Evolutionary conservation across 2,797 vertebrate species (phyloP).

Genomic region (Octomys mimax): DNA sequence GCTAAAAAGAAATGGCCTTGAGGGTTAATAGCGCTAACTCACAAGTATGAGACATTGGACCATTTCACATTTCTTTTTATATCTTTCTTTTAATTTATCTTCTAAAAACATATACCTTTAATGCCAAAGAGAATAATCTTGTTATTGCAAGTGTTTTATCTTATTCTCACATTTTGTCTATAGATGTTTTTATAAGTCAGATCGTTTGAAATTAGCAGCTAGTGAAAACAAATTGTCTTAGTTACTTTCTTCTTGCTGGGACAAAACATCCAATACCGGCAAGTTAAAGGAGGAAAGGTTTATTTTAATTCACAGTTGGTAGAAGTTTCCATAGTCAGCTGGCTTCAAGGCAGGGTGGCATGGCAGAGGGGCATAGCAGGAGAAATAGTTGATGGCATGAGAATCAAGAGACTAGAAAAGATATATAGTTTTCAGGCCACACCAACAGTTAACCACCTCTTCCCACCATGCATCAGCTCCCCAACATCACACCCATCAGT

Average conservation of each 20-base stretch:
- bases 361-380: neutral
- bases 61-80: conserved; percentile 17
- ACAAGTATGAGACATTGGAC: neutral
- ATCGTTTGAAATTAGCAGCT: neutral
- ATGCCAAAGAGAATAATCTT: neutral
- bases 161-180: neutral
- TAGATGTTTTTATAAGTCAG: neutral
- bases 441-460: neutral
- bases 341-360: neutral
- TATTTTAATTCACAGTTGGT: neutral
- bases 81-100: conserved; percentile 14
- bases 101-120: neutral
- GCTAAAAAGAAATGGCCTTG: neutral
- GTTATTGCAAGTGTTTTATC: neutral
- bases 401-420: neutral
- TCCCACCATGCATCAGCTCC: neutral
- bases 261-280: neutral
- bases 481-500: neutral
- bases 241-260: neutral
- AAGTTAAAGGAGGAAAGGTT: neutral
- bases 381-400: neutral
- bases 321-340: neutral
- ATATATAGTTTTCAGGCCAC: neutral
- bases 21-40: neutral
- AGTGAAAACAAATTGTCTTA: neutral